Evolutionary conservation across 2,797 vertebrate species (phyloP).

Genomic region (Morus bassanus): DNA sequence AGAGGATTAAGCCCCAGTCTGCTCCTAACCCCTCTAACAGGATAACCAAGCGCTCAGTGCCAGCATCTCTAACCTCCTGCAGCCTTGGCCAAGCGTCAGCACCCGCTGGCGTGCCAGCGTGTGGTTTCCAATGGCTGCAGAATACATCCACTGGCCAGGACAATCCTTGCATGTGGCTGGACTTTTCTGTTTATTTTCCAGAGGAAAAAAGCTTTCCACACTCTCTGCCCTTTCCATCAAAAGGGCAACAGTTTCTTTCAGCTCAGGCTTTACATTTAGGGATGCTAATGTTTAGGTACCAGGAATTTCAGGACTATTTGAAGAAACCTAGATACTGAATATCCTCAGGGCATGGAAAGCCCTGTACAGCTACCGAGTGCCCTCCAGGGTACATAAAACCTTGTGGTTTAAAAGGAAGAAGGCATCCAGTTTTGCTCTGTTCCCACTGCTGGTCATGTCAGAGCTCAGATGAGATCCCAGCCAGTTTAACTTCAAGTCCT

Average conservation of each 20-base stretch:
- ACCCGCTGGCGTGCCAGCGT: background rate
- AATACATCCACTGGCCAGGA: background rate
- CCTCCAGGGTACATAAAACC: background rate
- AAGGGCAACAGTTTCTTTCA: background rate
- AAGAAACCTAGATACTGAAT: background rate
- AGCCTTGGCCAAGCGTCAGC: background rate
- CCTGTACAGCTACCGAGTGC: background rate
- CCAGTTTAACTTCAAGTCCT: constrained; percentile 30
- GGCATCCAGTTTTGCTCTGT: background rate
- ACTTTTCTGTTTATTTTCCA: background rate
- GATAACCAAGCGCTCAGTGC: constrained; percentile 12
- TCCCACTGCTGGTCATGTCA: background rate
- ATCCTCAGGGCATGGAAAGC: background rate
- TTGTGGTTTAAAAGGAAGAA: background rate
- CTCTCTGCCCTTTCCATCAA: background rate
- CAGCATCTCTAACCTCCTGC: constrained; percentile 9
- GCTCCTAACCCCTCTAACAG: constrained; percentile 50
- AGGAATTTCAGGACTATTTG: background rate
- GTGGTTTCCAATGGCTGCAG: background rate
- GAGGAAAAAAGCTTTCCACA: background rate
- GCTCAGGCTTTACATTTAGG: background rate
- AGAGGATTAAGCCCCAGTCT: constrained; percentile 22
- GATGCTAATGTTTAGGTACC: background rate
- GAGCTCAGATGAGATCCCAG: constrained; percentile 5
- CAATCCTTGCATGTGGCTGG: background rate